Base-by-base conservation (phyloP, 2,888 invertebrate species). In the Lasioglossum oenotherae region DNA sequence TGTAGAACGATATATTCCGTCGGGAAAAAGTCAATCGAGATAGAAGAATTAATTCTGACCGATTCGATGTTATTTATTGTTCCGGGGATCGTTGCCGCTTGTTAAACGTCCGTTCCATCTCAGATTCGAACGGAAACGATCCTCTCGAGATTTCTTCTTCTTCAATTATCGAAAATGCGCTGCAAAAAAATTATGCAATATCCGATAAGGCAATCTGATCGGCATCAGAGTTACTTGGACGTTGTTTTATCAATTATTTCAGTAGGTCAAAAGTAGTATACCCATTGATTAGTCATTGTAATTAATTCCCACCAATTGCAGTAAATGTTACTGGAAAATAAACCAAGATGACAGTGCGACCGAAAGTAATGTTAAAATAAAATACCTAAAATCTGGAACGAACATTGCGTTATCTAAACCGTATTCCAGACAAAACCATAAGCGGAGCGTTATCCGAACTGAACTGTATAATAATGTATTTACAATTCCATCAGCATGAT, bases 31-130 rank as follows among this genome's bases (percentile, higher is more conserved):
- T 35, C 69, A 49, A 78, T 71, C 53, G 71, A n/a, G 41, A 49
- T 23, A 1, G 71, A 41, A 14, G 78, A 84, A 84, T 84, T 83
- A 67, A 83, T 83, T 84, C 73, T 14, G 64, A 53, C 77, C 84
- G 57, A 31, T 75, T 75, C 74, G 67, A 44, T 49, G 60, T 74
- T 71, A 82, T 82, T 82, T 82, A 82, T 35, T 72, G 16, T 31
- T 14, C 74, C 53, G 53, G 53, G 2, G 23, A 53, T 53, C 23
- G 23, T 53, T 53, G 3, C 53, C 10, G 23, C 23, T 53, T 53
- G 10, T 23, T 23, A 53, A 23, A 23, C 53, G 23, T 53, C 53
- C 53, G 23, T 23, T 23, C 10, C 53, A 53, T 53, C 8, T 53
- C 53, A 3, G 23, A 23, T 53, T 53, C 53, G 49, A 23, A 23